Conservation (phyloP, 2,797 vertebrate genomes). For the Astyanax mexicanus region DNA sequence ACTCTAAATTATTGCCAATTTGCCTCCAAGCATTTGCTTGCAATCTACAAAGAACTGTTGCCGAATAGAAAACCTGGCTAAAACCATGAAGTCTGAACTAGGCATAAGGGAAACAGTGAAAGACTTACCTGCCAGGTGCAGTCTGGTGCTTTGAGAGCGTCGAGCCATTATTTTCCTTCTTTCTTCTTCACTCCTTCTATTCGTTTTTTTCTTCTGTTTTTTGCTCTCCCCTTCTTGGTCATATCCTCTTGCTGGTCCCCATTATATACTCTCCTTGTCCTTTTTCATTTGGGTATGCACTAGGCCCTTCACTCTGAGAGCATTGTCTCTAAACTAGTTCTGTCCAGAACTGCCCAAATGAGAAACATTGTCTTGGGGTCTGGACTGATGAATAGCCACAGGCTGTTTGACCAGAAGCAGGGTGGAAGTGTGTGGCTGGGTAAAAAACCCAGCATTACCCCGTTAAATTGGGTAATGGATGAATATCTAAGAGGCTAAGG, state of each 20-base stretch:
- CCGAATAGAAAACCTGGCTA: too few relatives aligned
- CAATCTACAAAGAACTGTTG: too few relatives aligned
- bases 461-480: conserved; percentile 23
- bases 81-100: too few relatives aligned
- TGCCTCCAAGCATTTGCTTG: too few relatives aligned
- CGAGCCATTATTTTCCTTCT: conserved; percentile 69
- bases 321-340: conserved; percentile 47
- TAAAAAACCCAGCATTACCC: conserved; percentile 17
- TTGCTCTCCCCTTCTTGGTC: conserved; percentile 24
- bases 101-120: too few relatives aligned
- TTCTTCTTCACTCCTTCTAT: conserved; percentile 1
- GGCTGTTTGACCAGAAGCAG: conserved; percentile 17
- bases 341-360: conserved; percentile 51
- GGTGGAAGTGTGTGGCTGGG: neutral
- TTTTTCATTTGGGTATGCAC: conserved; percentile 58
- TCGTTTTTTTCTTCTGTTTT: conserved; percentile 6
- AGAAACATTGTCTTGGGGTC: conserved; percentile 59
- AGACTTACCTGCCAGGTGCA: conserved; percentile 71
- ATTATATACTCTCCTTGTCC: conserved; percentile 56
- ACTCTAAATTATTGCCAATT: too few relatives aligned
- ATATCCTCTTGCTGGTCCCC: conserved; percentile 10
- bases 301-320: conserved; percentile 6
- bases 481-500: neutral
- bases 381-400: conserved; percentile 42
- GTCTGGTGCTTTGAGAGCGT: conserved; percentile 52